Percentiles rank a stretch among this genome's conserved stretches.
phyloP scores from a whole-genome alignment of 2,113 vertebrate genomes.

The Ascaphus truei region DNA sequence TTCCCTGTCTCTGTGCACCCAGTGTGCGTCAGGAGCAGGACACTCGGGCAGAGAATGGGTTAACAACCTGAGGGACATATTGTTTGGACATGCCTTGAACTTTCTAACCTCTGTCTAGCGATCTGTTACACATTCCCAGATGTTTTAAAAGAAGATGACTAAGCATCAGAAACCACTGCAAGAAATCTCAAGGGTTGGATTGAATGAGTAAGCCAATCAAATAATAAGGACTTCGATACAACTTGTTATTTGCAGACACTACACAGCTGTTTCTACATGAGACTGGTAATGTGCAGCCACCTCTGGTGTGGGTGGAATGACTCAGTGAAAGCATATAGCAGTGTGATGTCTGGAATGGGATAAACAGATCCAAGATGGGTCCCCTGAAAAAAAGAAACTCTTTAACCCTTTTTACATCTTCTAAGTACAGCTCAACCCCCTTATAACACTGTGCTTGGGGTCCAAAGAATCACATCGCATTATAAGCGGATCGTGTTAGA shows the following conservation, averaged over 20 bases:
- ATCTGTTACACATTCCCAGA: background rate
- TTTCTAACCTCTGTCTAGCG: background rate
- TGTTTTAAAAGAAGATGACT: background rate
- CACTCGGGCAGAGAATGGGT: no score
- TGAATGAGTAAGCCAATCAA: background rate
- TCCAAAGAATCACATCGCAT: no score
- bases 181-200: background rate
- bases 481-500: no score
- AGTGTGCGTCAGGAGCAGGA: no score
- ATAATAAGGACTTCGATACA: background rate
- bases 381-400: no score
- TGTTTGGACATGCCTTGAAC: background rate
- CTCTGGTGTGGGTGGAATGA: background rate
- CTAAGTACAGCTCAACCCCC: no score
- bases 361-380: background rate
- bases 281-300: background rate
- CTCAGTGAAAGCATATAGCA: background rate
- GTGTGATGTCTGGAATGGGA: background rate
- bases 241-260: background rate
- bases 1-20: no score
- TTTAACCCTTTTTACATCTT: no score
- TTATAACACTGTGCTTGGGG: no score
- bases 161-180: background rate
- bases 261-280: background rate
- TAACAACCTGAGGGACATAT: background rate